Evolutionary conservation across 2,113 vertebrate genomes (phyloP).

Genomic region (Limanda limanda): DNA sequence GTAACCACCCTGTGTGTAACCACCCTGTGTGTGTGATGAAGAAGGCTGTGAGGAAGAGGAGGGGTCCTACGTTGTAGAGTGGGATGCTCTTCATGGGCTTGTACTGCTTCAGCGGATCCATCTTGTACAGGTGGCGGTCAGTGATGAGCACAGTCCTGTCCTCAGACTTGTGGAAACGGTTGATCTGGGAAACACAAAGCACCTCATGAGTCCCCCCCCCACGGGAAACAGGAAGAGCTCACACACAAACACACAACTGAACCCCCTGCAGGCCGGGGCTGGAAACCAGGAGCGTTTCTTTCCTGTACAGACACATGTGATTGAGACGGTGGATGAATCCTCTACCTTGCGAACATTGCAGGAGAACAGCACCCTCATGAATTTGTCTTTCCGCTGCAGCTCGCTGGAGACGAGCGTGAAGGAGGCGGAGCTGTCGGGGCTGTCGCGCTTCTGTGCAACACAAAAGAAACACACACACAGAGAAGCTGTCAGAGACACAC

Average conservation of each 20-base stretch:
- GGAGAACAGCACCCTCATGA: constrained; percentile 95
- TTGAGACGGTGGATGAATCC: not conserved
- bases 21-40: not conserved
- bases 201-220: constrained; percentile 45
- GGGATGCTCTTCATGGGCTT: constrained; percentile 98
- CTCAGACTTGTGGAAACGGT: constrained; percentile 94
- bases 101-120: constrained; percentile 96
- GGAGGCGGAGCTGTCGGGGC: constrained; percentile 82
- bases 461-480: not conserved
- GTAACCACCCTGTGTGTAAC: not conserved
- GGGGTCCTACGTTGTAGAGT: constrained; percentile 91
- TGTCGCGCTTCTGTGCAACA: constrained; percentile 86
- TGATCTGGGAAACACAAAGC: constrained; percentile 86
- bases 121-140: constrained; percentile 97
- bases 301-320: constrained; percentile 2
- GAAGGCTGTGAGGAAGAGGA: rapidly evolving
- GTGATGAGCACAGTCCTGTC: constrained; percentile 95
- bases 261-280: constrained; percentile 12
- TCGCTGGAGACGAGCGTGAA: constrained; percentile 92
- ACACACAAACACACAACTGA: not conserved
- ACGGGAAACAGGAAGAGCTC: constrained; percentile 8
- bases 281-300: not conserved
- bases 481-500: not conserved
- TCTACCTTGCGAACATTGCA: constrained; percentile 96
- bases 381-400: constrained; percentile 96